Percentiles rank a stretch among this genome's conserved stretches.
Evolutionary conservation across 2,797 vertebrate genomes (phyloP).

Genomic region (Cynodonichthys magdalenae): DNA sequence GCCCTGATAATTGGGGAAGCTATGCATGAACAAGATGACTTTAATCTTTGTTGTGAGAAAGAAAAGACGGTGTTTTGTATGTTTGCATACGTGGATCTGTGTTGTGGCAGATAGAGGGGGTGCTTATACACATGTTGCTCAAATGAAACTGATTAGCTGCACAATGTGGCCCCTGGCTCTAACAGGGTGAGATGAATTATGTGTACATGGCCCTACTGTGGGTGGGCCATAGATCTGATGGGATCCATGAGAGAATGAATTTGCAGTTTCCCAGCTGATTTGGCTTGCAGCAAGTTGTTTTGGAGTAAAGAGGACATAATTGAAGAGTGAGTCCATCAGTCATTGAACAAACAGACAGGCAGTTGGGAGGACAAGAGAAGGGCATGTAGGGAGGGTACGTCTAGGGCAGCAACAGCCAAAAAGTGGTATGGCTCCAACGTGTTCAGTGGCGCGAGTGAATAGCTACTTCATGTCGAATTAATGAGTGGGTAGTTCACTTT

Average conservation of each 20-base stretch:
- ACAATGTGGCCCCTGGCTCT: constrained; percentile 33
- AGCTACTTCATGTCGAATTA: constrained; percentile 44
- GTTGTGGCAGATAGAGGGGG: not conserved
- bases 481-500: constrained; percentile 38
- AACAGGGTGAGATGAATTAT: constrained; percentile 34
- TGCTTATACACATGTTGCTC: constrained; percentile 17
- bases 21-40: constrained; percentile 28
- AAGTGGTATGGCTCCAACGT: constrained; percentile 39
- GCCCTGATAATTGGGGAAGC: constrained; percentile 26
- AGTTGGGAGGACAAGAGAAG: constrained; percentile 29
- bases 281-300: constrained; percentile 44
- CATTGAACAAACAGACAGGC: constrained; percentile 50
- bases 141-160: constrained; percentile 41
- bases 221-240: constrained; percentile 41
- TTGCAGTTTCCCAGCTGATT: constrained; percentile 62
- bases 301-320: constrained; percentile 9
- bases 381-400: constrained; percentile 56
- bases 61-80: constrained; percentile 13
- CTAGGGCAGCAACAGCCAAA: constrained; percentile 56
- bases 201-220: constrained; percentile 38
- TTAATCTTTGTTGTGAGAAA: constrained; percentile 28
- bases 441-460: constrained; percentile 33
- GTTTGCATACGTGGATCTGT: constrained; percentile 13
- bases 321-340: constrained; percentile 51
- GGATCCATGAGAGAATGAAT: constrained; percentile 48